phyloP scores from a whole-genome alignment of 2,797 vertebrate genomes.

The Tympanoctomys barrerae region DNA sequence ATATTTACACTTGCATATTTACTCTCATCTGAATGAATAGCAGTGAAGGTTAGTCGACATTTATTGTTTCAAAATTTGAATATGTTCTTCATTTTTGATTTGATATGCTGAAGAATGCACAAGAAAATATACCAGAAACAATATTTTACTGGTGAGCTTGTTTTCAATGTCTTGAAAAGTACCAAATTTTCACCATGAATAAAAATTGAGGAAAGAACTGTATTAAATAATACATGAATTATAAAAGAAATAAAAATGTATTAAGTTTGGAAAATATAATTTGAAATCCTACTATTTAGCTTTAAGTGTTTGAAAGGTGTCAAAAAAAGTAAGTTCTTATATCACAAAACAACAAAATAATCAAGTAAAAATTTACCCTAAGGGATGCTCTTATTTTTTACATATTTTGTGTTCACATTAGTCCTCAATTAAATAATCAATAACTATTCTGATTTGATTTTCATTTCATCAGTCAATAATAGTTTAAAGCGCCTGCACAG shows the following conservation, averaged over 20 bases:
- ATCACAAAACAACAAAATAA: neutral
- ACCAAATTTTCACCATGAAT: neutral
- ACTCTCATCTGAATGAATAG: conserved; percentile 66
- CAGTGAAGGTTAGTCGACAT: conserved; percentile 80
- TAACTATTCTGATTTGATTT: neutral
- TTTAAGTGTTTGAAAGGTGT: neutral
- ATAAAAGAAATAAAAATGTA: neutral
- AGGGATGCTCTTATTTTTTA: neutral
- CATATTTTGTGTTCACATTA: neutral
- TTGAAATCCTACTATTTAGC: neutral
- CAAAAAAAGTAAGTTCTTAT: neutral
- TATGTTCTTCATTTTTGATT: conserved; percentile 23
- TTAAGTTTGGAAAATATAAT: neutral
- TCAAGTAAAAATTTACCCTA: neutral
- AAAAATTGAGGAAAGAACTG: neutral
- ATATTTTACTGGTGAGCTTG: conserved; percentile 76
- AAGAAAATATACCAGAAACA: conserved; percentile 76
- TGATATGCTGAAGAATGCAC: neutral
- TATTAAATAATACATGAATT: neutral
- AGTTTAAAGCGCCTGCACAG: neutral
- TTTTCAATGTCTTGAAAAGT: conserved; percentile 81
- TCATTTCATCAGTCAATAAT: neutral
- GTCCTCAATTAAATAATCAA: neutral
- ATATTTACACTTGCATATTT: neutral
- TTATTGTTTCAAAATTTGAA: conserved; percentile 64